These are phyloP conservation scores for Mormyrops boulengeri DNA, from an alignment of 2,797 vertebrate genomes.

Conservation along the genomic window DNA sequence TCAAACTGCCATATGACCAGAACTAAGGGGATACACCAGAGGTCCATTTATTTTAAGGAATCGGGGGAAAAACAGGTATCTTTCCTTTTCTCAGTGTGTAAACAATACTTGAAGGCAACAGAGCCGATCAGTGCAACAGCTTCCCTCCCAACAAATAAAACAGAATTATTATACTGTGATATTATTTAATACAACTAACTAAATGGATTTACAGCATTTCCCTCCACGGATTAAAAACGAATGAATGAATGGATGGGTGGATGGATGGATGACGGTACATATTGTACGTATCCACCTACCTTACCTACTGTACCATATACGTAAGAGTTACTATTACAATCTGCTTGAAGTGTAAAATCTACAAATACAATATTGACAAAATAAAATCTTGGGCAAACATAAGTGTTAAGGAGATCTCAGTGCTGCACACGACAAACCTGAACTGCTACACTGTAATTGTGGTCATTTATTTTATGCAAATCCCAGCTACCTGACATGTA, in stretches of 20 bases:
- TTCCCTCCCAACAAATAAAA: not conserved
- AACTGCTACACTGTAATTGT: not conserved
- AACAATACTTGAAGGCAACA: conserved; percentile 24
- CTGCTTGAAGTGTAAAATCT: not conserved
- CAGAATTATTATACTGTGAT: not conserved
- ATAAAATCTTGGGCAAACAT: not conserved
- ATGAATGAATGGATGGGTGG: not conserved
- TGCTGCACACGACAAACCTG: not conserved
- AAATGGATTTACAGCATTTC: not conserved
- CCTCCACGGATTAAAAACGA: not conserved
- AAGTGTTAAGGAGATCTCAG: not conserved
- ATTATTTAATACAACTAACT: not conserved
- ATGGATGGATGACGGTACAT: not conserved
- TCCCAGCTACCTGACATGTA: not conserved
- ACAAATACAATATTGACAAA: not conserved
- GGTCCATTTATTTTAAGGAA: conserved; percentile 14
- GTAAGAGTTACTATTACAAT: not conserved
- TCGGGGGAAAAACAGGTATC: not conserved
- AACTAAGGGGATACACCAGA: not conserved
- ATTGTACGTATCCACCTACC: not conserved
- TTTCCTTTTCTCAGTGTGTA: conserved; percentile 18
- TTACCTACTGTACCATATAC: not conserved
- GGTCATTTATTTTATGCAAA: not conserved
- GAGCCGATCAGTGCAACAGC: not conserved
- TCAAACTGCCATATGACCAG: not conserved